These are phyloP conservation scores for Dendrocincla fuliginosa DNA, from an alignment of 2,797 vertebrate genomes.

Conservation along the genomic window DNA sequence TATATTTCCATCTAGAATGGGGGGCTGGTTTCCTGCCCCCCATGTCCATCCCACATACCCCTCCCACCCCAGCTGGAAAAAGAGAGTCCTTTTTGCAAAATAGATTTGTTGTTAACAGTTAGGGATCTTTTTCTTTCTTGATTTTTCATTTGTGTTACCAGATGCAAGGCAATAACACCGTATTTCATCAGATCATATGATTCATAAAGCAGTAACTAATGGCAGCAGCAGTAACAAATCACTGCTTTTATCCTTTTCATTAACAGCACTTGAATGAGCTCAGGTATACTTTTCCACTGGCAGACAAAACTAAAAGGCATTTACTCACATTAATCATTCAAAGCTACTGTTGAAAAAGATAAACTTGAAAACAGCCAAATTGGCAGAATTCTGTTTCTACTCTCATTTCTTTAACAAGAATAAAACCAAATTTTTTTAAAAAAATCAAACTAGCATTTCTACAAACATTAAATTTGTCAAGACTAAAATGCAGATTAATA, in stretches of 20 bases:
- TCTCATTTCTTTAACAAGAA: background rate
- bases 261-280: constrained; percentile 8
- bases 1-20: background rate
- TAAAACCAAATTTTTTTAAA: background rate
- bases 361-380: background rate
- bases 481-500: background rate
- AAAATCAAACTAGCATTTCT: background rate
- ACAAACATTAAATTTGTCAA: background rate
- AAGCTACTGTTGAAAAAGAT: background rate
- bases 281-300: constrained; percentile 29
- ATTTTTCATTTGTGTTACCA: background rate
- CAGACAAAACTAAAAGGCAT: background rate
- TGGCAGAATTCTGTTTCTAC: background rate
- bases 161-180: background rate
- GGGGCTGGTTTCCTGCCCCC: background rate
- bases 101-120: background rate
- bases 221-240: constrained; percentile 19
- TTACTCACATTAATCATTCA: constrained; percentile 22
- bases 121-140: background rate
- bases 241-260: constrained; percentile 25
- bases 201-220: constrained; percentile 10
- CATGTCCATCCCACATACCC: background rate
- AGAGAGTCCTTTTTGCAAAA: background rate
- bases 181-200: background rate
- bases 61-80: background rate